These are phyloP conservation scores for Chelon labrosus DNA, from an alignment of 2,797 vertebrate genomes.

Conservation along the genomic window DNA sequence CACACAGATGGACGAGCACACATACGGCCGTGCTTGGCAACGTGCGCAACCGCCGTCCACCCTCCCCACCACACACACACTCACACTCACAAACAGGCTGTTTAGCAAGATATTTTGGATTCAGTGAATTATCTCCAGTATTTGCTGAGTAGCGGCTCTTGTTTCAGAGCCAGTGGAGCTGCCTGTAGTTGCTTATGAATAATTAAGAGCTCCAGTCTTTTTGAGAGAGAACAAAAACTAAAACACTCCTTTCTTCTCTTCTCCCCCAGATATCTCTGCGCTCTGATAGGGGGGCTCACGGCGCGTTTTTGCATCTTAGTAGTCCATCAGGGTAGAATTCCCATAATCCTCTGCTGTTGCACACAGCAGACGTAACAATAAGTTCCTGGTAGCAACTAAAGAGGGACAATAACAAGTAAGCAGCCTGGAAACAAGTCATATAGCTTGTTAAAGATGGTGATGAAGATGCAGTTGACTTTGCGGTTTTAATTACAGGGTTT, in stretches of 20 bases:
- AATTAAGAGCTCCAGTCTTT: conserved; percentile 79
- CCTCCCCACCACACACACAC: conserved; percentile 19
- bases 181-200: conserved; percentile 82
- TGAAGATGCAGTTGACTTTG: conserved; percentile 20
- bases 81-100: conserved; percentile 51
- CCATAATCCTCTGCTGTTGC: conserved; percentile 57
- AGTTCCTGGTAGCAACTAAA: conserved; percentile 37
- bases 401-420: conserved; percentile 48
- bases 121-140: conserved; percentile 77
- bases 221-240: conserved; percentile 74
- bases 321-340: conserved; percentile 53
- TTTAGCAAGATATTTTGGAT: conserved; percentile 73
- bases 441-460: conserved; percentile 28
- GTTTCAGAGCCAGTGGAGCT: conserved; percentile 76
- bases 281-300: conserved; percentile 60
- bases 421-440: conserved; percentile 31
- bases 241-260: conserved; percentile 71
- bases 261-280: conserved; percentile 60
- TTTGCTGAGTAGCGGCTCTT: conserved; percentile 82
- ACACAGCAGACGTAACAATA: conserved; percentile 56
- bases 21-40: conserved; percentile 22
- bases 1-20: conserved; percentile 42
- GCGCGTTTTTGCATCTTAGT: conserved; percentile 47
- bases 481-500: neutral
- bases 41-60: conserved; percentile 3